Base-by-base conservation (phyloP, 2,113 vertebrate genomes). In the Siniperca chuatsi region DNA sequence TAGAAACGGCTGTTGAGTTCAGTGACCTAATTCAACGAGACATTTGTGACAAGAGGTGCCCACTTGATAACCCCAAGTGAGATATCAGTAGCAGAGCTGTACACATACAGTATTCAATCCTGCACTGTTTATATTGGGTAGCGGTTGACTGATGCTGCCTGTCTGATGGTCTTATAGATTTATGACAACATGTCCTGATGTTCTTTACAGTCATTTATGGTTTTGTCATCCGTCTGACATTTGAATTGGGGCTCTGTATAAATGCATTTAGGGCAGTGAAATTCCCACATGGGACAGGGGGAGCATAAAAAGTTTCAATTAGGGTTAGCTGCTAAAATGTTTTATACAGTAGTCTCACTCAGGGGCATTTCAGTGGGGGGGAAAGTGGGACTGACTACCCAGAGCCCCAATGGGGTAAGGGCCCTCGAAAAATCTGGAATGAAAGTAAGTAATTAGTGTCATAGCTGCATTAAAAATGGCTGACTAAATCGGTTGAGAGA, bases 61-160 rank as follows among this genome's bases (percentile, higher is more conserved):
- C 77, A 21, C 73, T 74, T 7, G 46, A 74, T 83, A 78, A 79
- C 77, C 87, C 83, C 84, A 8, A 55, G 87, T 79, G 87, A 83
- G 83, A 64, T 83, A 86, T 89, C 87, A 68, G 70, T 85, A 11
- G 66, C 83, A 50, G 71, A 35, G 46, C 46, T 23, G 42, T 68
- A 72, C 61, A 42, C 15, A 16, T 15, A 54, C 67, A 77, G 70
- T 13, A 81, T 81, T 78, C 86, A 62, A 50, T 61, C 44, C 65
- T 29, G 37, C 65, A 15, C 15, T 79, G 83, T 79, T 89, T 82
- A 44, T 50, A 64, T 37, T 12, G 35, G 25, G 15, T 1, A 11
- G 50, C 57, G 1, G 20, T 10, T 85, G 80, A 77, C 70, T 79
- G 79, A 79, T 82, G 83, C 70, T 10, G 70, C 83, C 87, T 77